A percentile compares a stretch with the other conserved stretches of the same genome.
Evolutionary conservation across 2,113 vertebrate species (phyloP).

Genomic region (Hyaena hyaena): DNA sequence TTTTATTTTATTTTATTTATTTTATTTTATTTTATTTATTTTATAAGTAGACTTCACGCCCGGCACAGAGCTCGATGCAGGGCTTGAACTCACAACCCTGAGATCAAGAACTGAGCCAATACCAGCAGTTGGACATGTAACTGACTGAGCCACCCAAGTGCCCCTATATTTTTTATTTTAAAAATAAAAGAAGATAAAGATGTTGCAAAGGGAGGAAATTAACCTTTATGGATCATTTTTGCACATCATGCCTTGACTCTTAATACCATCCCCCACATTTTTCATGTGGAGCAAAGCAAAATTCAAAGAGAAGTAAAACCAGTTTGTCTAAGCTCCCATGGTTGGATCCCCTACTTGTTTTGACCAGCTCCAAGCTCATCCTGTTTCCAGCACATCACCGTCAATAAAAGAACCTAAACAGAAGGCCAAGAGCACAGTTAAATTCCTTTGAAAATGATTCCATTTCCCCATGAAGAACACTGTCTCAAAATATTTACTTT

Average conservation of each 20-base stretch:
- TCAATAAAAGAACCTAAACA: too few relatives aligned
- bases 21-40: too few relatives aligned
- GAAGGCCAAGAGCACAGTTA: not conserved
- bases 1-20: constrained; percentile 34
- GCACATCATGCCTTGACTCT: not conserved
- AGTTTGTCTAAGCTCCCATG: not conserved
- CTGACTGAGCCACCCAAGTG: too few relatives aligned
- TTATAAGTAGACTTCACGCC: too few relatives aligned
- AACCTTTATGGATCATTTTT: not conserved
- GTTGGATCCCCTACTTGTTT: not conserved
- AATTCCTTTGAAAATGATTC: not conserved
- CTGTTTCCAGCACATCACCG: too few relatives aligned
- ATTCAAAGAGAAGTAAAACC: not conserved
- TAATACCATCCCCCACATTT: not conserved
- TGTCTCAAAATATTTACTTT: constrained; percentile 87
- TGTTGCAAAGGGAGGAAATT: not conserved
- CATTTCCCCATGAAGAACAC: not conserved
- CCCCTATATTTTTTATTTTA: too few relatives aligned
- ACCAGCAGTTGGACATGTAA: too few relatives aligned
- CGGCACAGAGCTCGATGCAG: too few relatives aligned
- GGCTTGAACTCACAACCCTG: too few relatives aligned
- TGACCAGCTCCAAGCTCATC: not conserved
- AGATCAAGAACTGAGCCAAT: too few relatives aligned
- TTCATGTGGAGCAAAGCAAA: not conserved
- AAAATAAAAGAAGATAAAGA: constrained; percentile 41